phyloP scores from a whole-genome alignment of 2,888 invertebrate genomes.

The Dendrolimus houi region DNA sequence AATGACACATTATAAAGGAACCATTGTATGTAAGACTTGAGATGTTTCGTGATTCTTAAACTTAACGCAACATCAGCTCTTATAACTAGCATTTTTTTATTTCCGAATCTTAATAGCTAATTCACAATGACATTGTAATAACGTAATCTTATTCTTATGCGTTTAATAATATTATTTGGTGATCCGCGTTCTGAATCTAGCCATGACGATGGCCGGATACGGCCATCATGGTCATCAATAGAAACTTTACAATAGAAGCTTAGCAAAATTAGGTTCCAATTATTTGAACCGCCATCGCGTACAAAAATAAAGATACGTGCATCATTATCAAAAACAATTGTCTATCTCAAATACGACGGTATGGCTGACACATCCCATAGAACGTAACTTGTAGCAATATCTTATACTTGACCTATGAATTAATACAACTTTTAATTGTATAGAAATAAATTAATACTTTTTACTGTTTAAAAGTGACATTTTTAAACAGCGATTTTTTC shows the following conservation, averaged over 20 bases:
- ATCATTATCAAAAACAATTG: too few species aligned
- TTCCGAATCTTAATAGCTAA: constrained; percentile 11
- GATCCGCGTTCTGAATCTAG: constrained; percentile 22
- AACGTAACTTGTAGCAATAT: too few species aligned
- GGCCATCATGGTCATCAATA: background rate
- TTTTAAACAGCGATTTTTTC: too few species aligned
- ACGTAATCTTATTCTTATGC: constrained; percentile 34
- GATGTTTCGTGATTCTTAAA: constrained; percentile 32
- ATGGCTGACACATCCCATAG: too few species aligned
- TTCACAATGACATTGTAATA: constrained; percentile 44
- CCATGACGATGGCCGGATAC: background rate
- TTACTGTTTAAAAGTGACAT: too few species aligned
- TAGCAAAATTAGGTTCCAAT: background rate
- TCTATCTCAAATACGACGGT: too few species aligned
- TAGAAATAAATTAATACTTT: too few species aligned
- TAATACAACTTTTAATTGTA: too few species aligned
- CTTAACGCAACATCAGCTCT: constrained; percentile 1
- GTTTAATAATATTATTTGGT: constrained; percentile 54
- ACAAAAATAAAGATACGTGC: background rate
- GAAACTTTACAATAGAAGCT: too few species aligned
- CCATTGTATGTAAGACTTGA: constrained; percentile 71
- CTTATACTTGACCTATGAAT: too few species aligned
- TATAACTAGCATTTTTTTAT: background rate
- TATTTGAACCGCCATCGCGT: background rate
- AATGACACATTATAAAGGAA: constrained; percentile 76